Conservation (phyloP, 2,113 vertebrate genomes). For the Synodontis membranacea region DNA sequence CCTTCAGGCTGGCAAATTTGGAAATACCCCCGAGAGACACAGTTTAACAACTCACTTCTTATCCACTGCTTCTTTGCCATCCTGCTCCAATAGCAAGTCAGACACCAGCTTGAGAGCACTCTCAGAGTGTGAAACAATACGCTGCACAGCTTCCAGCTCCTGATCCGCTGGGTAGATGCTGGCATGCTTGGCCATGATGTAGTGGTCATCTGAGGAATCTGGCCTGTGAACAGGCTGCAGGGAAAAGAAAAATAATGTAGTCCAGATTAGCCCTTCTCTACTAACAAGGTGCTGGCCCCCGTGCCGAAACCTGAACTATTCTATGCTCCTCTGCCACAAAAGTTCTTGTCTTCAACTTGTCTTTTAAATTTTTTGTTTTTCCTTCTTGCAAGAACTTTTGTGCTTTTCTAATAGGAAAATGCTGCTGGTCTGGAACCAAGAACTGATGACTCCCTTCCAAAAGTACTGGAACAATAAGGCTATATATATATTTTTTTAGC, state of each 20-base stretch:
- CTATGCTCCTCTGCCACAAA: neutral
- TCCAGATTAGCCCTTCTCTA: neutral
- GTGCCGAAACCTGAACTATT: neutral
- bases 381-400: neutral
- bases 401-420: neutral
- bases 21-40: neutral
- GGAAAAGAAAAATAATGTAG: neutral
- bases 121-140: slow-evolving; percentile 77
- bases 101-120: slow-evolving; percentile 81
- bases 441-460: neutral
- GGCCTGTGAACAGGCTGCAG: slow-evolving; percentile 68
- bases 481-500: too few relatives aligned
- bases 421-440: neutral
- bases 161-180: slow-evolving; percentile 80
- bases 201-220: slow-evolving; percentile 76
- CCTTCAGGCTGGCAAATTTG: neutral
- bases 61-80: slow-evolving; percentile 54
- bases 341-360: neutral
- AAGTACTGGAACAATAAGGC: too few relatives aligned
- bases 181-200: slow-evolving; percentile 80
- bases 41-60: slow-evolving; percentile 60
- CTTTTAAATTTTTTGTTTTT: too few relatives aligned
- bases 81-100: slow-evolving; percentile 72
- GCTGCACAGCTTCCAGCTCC: slow-evolving; percentile 81
- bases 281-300: neutral